phyloP scores from a whole-genome alignment of 1,140 invertebrate species.

The Cotesia chilonis region DNA sequence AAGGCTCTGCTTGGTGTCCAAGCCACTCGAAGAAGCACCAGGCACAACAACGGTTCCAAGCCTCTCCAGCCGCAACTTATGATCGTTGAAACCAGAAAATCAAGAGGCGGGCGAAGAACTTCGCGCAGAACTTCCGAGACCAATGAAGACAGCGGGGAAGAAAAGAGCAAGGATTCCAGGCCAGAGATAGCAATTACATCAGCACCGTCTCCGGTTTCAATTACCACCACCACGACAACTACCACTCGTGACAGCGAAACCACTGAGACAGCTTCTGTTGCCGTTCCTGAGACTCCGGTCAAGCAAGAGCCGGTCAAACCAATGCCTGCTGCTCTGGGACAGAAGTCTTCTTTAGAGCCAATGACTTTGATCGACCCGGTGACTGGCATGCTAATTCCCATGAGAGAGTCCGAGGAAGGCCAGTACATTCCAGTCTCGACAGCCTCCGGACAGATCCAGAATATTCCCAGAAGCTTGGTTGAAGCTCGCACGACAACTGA shows the following conservation, averaged over 20 bases:
- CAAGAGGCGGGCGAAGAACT: slow-evolving; percentile 69
- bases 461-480: slow-evolving; percentile 37
- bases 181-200: slow-evolving; percentile 40
- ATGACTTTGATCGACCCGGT: slow-evolving; percentile 78
- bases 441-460: slow-evolving; percentile 48
- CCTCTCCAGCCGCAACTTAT: slow-evolving; percentile 27
- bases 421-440: slow-evolving; percentile 73
- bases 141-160: slow-evolving; percentile 70
- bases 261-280: background rate
- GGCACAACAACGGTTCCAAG: slow-evolving; percentile 53
- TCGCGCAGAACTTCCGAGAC: slow-evolving; percentile 72
- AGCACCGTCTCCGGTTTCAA: slow-evolving; percentile 31
- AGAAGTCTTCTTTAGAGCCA: slow-evolving; percentile 63
- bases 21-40: slow-evolving; percentile 55
- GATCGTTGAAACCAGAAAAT: slow-evolving; percentile 68
- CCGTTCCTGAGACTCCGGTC: slow-evolving; percentile 34
- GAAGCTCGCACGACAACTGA: slow-evolving; percentile 39
- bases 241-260: background rate
- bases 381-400: slow-evolving; percentile 77
- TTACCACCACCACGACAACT: background rate
- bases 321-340: slow-evolving; percentile 22
- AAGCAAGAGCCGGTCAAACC: slow-evolving; percentile 29
- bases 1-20: slow-evolving; percentile 44
- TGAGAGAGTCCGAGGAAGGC: slow-evolving; percentile 78
- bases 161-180: slow-evolving; percentile 62